Evolutionary conservation across 1,140 invertebrate species (phyloP), one percentile per base, ranked within the genome.

Genomic region (Anastrepha obliqua): DNA sequence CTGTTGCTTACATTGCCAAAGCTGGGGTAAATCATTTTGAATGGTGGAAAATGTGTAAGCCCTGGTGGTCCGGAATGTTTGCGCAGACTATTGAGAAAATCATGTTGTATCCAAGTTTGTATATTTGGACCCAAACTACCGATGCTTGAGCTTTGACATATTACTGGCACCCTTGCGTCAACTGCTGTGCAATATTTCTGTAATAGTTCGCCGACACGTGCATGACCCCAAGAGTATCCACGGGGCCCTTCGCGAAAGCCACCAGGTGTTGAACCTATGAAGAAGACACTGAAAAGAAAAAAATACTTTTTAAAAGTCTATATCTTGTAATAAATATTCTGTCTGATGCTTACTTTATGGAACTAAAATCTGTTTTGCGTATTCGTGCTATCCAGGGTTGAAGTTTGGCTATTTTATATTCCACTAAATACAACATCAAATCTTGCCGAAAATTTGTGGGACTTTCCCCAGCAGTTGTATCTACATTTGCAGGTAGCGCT

Each of bases 71-170:
- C 87, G 6, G 90, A 94, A 88, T 95, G 94, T 89, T 93, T 94
- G 0, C 95, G 94, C 87, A 97, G 93, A 86, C 95, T 96, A 17
- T 94, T 93, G 8, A 96, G 92, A 88, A 97, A 95, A 88, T 97
- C 95, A 47, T 94, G 94, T 65, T 94, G 93, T 11, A 98, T 90
- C 97, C 97, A 98, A 15, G 94, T 93, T n/a, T 95, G 94, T 55
- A 95, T 94, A 88, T 93, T 95, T 5, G 95, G 92, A 9, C 98
- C 98, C 60, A 98, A 95, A 58, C 96, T 96, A 7, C 98, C 98
- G 87, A 99, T 97, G 89, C 98, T 98, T 15, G 98, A 98, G 89
- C 97, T 97, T 93, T 99, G 98, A 17, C 96, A 96, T 51, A 98
- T 93, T 0, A 95, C 91, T 0, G 92, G 91, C 44, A 90, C 90